phyloP scores from a whole-genome alignment of 2,113 vertebrate genomes.

The Phrynocephalus versicolor region DNA sequence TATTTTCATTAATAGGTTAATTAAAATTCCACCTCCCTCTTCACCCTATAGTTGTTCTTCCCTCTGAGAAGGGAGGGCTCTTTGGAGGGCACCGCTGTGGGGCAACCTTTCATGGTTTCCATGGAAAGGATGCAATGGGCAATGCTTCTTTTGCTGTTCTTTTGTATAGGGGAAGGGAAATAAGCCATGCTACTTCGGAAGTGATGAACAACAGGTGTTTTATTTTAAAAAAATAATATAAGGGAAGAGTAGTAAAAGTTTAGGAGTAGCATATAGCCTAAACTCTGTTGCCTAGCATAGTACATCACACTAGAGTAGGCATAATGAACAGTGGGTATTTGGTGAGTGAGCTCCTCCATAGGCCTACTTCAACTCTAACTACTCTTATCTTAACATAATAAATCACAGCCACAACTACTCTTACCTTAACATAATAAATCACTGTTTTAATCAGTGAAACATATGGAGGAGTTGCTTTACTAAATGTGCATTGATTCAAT shows the following conservation, averaged over 20 bases:
- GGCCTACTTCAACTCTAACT: no score
- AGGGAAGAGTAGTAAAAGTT: background rate
- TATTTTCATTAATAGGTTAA: conserved; percentile 49
- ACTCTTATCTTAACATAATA: no score
- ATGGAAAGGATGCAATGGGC: conserved; percentile 22
- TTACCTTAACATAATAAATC: no score
- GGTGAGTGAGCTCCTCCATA: no score
- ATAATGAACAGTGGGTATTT: no score
- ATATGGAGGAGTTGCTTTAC: no score
- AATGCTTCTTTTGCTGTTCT: background rate
- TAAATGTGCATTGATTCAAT: no score
- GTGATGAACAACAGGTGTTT: background rate
- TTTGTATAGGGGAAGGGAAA: background rate
- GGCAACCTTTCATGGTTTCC: conserved; percentile 39
- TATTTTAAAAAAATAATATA: background rate
- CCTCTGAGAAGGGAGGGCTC: conserved; percentile 51
- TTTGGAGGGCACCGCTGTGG: conserved; percentile 55
- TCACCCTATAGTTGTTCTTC: conserved; percentile 49
- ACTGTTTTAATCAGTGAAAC: no score
- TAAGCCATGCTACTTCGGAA: background rate
- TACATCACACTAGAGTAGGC: no score
- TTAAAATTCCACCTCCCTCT: conserved; percentile 68
- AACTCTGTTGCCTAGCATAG: no score
- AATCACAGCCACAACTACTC: no score
- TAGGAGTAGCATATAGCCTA: background rate